Evolutionary conservation across 2,888 invertebrate species (phyloP).

Genomic region (Psylliodes chrysocephalus): DNA sequence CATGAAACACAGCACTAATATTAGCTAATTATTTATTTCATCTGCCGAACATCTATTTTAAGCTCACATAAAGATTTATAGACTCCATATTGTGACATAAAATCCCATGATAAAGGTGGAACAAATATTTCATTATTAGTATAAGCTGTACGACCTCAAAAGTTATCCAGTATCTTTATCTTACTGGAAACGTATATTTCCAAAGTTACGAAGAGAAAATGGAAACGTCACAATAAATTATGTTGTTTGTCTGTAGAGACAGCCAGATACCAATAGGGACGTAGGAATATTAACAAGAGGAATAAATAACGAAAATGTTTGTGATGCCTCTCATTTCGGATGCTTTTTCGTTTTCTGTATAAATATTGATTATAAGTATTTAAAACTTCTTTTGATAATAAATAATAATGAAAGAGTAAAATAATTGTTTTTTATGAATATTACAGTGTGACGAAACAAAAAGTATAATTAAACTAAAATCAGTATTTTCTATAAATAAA

Average conservation of each 20-base stretch:
- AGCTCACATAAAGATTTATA: no score
- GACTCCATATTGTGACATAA: constrained; percentile 8
- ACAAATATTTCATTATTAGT: constrained; percentile 39
- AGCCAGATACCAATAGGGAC: constrained; percentile 45
- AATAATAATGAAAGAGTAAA: no score
- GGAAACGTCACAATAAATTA: constrained; percentile 56
- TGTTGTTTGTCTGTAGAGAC: constrained; percentile 51
- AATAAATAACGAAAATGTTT: constrained; percentile 42
- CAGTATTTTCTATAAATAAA: no score
- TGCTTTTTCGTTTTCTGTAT: background rate
- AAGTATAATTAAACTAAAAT: no score
- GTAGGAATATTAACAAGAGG: constrained; percentile 46
- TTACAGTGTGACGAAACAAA: no score
- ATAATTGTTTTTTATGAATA: no score
- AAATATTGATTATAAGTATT: background rate
- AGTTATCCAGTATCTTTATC: constrained; percentile 46
- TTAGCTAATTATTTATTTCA: no score
- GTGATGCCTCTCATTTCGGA: background rate
- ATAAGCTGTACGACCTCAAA: constrained; percentile 42
- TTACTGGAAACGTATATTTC: constrained; percentile 44
- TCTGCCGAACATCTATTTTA: no score
- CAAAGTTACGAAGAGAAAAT: constrained; percentile 51
- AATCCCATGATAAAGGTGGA: constrained; percentile 33
- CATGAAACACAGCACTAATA: no score
- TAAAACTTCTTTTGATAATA: no score